phyloP scores from a whole-genome alignment of 2,797 vertebrate species.

The Cirrhinus mrigala region DNA sequence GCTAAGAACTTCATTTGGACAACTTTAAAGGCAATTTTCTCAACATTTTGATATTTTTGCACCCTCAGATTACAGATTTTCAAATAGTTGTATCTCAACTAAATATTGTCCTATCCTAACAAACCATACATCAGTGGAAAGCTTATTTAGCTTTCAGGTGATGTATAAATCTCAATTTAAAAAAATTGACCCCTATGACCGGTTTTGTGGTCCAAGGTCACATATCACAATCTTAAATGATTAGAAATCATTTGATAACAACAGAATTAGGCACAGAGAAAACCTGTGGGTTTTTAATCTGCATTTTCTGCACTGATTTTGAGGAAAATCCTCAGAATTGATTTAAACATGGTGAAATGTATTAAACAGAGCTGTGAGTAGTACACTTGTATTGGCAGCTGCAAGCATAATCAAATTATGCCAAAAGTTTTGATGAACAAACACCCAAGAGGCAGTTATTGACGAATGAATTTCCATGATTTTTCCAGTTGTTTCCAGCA shows the following conservation, averaged over 20 bases:
- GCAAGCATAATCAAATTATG: background rate
- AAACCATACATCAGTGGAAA: too few relatives aligned
- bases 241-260: background rate
- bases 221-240: background rate
- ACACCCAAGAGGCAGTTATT: background rate
- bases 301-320: too few relatives aligned
- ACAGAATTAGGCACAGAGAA: background rate
- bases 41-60: too few relatives aligned
- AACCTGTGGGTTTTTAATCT: background rate
- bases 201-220: too few relatives aligned
- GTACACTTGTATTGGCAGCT: background rate
- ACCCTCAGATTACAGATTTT: too few relatives aligned
- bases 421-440: background rate
- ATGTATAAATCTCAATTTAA: too few relatives aligned
- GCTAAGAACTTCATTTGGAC: too few relatives aligned
- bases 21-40: too few relatives aligned
- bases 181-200: too few relatives aligned
- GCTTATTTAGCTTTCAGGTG: too few relatives aligned
- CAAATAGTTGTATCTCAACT: too few relatives aligned
- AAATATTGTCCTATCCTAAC: too few relatives aligned
- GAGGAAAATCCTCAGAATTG: background rate
- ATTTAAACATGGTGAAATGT: background rate
- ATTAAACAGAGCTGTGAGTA: conserved; percentile 1
- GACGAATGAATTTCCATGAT: background rate
- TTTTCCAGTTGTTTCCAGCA: background rate